Percentiles rank a stretch among this genome's conserved stretches.
phyloP scores from a whole-genome alignment of 2,888 invertebrate species.

The Aporophyla lueneburgensis region DNA sequence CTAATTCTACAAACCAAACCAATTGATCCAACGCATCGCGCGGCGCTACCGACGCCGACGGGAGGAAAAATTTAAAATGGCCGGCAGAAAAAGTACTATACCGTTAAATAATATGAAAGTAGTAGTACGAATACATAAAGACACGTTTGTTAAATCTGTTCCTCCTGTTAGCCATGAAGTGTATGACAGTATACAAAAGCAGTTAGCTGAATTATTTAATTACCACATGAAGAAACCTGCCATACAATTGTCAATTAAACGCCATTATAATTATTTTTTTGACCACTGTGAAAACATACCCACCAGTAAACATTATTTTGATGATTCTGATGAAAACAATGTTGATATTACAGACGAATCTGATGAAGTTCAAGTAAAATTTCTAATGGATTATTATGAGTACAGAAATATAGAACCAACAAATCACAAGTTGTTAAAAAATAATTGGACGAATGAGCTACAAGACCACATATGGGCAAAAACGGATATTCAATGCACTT shows the following conservation, averaged over 20 bases:
- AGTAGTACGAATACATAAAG: conserved; percentile 40
- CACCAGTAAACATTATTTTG: conserved; percentile 33
- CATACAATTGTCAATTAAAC: conserved; percentile 43
- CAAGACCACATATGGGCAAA: conserved; percentile 44
- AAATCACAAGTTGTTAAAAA: conserved; percentile 39
- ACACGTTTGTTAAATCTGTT: conserved; percentile 38
- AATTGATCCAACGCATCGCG: conserved; percentile 35
- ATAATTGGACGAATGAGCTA: conserved; percentile 39
- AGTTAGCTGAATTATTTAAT: conserved; percentile 40
- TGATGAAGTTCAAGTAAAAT: conserved; percentile 34
- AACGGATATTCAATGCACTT: conserved; percentile 38
- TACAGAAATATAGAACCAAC: conserved; percentile 35
- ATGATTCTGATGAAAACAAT: conserved; percentile 31
- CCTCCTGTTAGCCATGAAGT: conserved; percentile 39
- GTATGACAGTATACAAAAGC: conserved; percentile 42
- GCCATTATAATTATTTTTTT: conserved; percentile 31
- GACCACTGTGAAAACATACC: conserved; percentile 10
- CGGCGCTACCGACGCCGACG: conserved; percentile 33
- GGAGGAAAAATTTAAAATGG: conserved; percentile 38
- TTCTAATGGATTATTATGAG: conserved; percentile 39
- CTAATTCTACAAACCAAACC: no score
- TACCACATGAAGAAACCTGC: conserved; percentile 38
- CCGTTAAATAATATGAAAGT: conserved; percentile 38
- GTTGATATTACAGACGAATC: conserved; percentile 32
- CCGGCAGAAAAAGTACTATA: conserved; percentile 46